phyloP scores from a whole-genome alignment of 2,113 vertebrate species.

The Nycticryphes semicollaris region DNA sequence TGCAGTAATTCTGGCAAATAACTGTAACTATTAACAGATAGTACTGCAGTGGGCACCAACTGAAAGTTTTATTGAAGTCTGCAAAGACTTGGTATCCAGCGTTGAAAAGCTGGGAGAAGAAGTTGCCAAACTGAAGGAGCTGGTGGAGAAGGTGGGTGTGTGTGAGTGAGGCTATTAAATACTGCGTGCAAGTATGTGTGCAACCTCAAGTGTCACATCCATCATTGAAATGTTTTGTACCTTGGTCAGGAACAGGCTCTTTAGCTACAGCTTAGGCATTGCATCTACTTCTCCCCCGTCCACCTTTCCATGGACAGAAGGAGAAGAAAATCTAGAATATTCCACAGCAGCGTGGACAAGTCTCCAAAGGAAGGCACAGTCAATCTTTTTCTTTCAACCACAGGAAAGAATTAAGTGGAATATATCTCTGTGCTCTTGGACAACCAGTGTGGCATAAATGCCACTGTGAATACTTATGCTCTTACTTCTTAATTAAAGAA shows the following conservation, averaged over 20 bases:
- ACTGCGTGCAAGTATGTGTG: not conserved
- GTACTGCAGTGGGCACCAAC: slow-evolving; percentile 83
- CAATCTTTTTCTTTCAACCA: not conserved
- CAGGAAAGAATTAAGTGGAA: not conserved
- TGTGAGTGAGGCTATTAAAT: not conserved
- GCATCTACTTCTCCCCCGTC: not conserved
- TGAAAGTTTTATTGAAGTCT: slow-evolving; percentile 74
- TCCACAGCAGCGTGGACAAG: not conserved
- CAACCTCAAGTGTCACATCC: not conserved
- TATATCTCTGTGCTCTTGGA: not conserved
- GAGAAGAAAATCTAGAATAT: not conserved
- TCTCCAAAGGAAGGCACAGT: not conserved
- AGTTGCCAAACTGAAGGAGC: slow-evolving; percentile 79
- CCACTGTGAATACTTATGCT: not conserved
- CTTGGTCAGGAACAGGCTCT: not conserved
- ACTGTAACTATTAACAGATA: slow-evolving; percentile 78
- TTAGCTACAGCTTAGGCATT: not conserved
- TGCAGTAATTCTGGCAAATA: slow-evolving; percentile 4
- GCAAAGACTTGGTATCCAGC: slow-evolving; percentile 79
- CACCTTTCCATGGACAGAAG: not conserved
- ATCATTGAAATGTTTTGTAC: not conserved
- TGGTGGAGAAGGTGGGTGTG: slow-evolving; percentile 82
- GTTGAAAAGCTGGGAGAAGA: slow-evolving; percentile 83
- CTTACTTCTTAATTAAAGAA: slow-evolving; percentile 29
- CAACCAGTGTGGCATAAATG: not conserved